phyloP scores from a whole-genome alignment of 1,140 invertebrate species.

The Drosophila athabasca region DNA sequence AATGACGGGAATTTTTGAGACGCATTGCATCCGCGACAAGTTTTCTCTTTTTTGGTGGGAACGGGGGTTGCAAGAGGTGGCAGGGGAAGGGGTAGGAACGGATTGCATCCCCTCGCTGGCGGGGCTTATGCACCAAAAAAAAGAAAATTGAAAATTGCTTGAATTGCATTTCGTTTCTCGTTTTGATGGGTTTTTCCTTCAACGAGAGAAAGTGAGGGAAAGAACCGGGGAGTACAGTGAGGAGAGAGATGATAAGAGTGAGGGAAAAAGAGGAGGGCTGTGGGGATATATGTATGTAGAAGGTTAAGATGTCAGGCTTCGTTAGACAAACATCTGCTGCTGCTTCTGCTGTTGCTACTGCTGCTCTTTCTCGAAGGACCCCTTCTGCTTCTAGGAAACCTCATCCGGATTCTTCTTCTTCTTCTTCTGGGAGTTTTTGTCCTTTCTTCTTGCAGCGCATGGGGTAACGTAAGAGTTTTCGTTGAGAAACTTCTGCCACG shows the following conservation, averaged over 20 bases:
- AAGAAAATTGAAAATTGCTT: constrained; percentile 75
- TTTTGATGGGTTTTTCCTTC: constrained; percentile 17
- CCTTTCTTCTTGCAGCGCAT: constrained; percentile 5
- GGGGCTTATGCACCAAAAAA: constrained; percentile 24
- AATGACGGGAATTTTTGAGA: constrained; percentile 34
- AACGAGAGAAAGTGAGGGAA: no score
- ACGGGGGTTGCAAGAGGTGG: constrained; percentile 1
- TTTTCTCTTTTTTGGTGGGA: not conserved
- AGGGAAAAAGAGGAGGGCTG: not conserved
- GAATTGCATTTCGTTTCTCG: constrained; percentile 63
- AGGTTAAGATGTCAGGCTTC: constrained; percentile 9
- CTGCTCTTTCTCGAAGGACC: not conserved
- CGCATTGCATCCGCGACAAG: constrained; percentile 21
- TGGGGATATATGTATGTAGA: not conserved
- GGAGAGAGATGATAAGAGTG: not conserved
- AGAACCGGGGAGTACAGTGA: no score
- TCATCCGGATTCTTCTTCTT: no score
- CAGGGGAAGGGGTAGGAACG: not conserved
- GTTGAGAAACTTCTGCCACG: constrained; percentile 9
- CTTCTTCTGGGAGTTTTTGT: not conserved
- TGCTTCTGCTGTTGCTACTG: constrained; percentile 15
- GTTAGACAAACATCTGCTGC: constrained; percentile 41
- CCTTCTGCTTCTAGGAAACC: no score
- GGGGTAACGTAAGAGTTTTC: constrained; percentile 40
- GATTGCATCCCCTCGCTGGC: not conserved